Evolutionary conservation across 2,797 vertebrate genomes (phyloP).

Genomic region (Labroides dimidiatus): DNA sequence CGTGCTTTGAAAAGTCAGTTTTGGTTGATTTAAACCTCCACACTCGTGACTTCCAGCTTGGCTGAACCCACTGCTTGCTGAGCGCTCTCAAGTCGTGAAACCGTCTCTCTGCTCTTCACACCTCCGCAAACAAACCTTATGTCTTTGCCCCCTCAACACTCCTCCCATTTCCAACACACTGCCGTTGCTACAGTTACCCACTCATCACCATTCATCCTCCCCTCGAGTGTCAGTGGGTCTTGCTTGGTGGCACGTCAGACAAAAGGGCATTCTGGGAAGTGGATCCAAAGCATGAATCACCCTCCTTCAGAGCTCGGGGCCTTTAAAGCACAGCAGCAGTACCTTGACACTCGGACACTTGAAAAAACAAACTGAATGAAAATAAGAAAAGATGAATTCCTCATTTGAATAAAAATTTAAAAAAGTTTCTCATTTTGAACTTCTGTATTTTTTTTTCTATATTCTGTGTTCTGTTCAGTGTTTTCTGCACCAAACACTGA

Average conservation of each 20-base stretch:
- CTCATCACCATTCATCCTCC: slow-evolving; percentile 48
- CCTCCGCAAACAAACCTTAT: slow-evolving; percentile 29
- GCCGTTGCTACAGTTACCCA: slow-evolving; percentile 67
- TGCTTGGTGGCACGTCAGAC: slow-evolving; percentile 33
- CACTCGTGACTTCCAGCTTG: neutral
- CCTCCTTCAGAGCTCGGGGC: neutral
- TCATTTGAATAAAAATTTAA: too few relatives aligned
- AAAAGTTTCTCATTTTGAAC: too few relatives aligned
- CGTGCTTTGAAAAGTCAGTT: too few relatives aligned
- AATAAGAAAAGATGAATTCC: too few relatives aligned
- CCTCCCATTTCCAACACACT: slow-evolving; percentile 38
- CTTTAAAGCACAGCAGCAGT: slow-evolving; percentile 3
- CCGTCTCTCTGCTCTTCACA: slow-evolving; percentile 11
- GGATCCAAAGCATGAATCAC: slow-evolving; percentile 32
- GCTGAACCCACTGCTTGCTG: neutral
- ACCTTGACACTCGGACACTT: slow-evolving; percentile 6
- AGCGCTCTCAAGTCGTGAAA: slow-evolving; percentile 15
- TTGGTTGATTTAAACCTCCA: too few relatives aligned
- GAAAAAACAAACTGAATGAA: too few relatives aligned
- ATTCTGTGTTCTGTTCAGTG: too few relatives aligned
- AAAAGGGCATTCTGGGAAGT: slow-evolving; percentile 67
- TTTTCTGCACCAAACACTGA: too few relatives aligned
- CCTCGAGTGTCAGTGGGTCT: slow-evolving; percentile 60
- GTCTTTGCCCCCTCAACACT: slow-evolving; percentile 18
- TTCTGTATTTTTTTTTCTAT: too few relatives aligned